Percentiles rank a stretch among this genome's conserved stretches.
Conservation (phyloP, 1,140 invertebrate species). For the Megathymus violae region DNA sequence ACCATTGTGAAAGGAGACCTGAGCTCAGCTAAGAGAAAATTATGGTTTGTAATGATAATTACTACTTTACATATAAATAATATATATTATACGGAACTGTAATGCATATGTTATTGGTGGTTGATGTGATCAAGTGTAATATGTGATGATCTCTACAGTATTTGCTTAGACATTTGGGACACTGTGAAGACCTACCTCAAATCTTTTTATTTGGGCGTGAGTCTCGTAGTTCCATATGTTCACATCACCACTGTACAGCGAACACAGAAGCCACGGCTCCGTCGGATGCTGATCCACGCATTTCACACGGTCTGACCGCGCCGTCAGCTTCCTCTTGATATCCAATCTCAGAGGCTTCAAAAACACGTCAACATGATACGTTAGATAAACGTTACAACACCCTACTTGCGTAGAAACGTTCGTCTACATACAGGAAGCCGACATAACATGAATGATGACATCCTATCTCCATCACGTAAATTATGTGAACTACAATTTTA, state of each 20-base stretch:
- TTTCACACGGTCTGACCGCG: slow-evolving; percentile 98
- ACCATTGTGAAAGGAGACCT: too few relatives aligned
- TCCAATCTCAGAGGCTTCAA: slow-evolving; percentile 96
- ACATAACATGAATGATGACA: slow-evolving; percentile 65
- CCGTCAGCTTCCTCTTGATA: slow-evolving; percentile 98
- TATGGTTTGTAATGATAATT: too few relatives aligned
- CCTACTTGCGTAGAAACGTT: slow-evolving; percentile 38
- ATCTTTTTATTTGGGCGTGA: slow-evolving; percentile 94
- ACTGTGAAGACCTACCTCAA: slow-evolving; percentile 85
- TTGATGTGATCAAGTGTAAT: background rate
- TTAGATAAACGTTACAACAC: slow-evolving; percentile 43
- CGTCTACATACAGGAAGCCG: slow-evolving; percentile 54
- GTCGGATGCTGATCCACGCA: slow-evolving; percentile 98
- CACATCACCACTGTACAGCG: slow-evolving; percentile 99
- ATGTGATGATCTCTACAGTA: background rate
- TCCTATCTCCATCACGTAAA: slow-evolving; percentile 49
- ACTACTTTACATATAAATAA: too few relatives aligned
- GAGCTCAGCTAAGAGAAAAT: too few relatives aligned
- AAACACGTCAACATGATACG: slow-evolving; percentile 53
- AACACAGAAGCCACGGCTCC: slow-evolving; percentile 99
- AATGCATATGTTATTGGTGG: too few relatives aligned
- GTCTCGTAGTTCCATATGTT: slow-evolving; percentile 99
- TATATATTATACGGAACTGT: too few relatives aligned
- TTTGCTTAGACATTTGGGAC: background rate
- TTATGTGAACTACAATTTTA: slow-evolving; percentile 57